Percentiles rank a stretch among this genome's conserved stretches.
Conservation (phyloP, 2,113 vertebrate genomes). For the Podilymbus podiceps region DNA sequence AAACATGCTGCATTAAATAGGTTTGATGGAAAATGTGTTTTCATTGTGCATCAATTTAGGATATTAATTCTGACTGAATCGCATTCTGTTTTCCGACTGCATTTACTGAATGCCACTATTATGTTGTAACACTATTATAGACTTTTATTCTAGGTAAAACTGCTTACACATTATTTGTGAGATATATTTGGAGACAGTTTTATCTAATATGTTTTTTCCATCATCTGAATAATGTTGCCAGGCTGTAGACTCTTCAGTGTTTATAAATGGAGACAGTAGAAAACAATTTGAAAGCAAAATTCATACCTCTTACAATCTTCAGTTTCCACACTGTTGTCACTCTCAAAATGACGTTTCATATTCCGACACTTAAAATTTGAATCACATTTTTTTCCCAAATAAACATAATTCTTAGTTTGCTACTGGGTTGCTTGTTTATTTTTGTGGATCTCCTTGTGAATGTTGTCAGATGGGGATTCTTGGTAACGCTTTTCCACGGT, state of each 20-base stretch:
- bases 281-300: slow-evolving; percentile 12
- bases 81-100: not conserved
- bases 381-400: not conserved
- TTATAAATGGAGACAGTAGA: not conserved
- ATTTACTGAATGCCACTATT: not conserved
- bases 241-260: not conserved
- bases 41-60: not conserved
- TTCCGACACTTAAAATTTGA: not conserved
- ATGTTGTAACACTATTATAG: not conserved
- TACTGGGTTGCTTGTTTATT: not conserved
- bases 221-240: not conserved
- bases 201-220: too few species aligned
- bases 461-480: not conserved
- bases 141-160: slow-evolving; percentile 12
- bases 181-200: not conserved
- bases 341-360: not conserved
- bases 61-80: slow-evolving; percentile 20
- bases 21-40: not conserved
- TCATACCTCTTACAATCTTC: not conserved
- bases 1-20: not conserved
- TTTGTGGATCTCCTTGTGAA: not conserved
- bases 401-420: not conserved
- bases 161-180: not conserved
- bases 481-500: not conserved
- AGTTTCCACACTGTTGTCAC: not conserved